Percentiles rank a stretch among this genome's conserved stretches.
phyloP scores from a whole-genome alignment of 2,113 vertebrate genomes.

The Merops nubicus region DNA sequence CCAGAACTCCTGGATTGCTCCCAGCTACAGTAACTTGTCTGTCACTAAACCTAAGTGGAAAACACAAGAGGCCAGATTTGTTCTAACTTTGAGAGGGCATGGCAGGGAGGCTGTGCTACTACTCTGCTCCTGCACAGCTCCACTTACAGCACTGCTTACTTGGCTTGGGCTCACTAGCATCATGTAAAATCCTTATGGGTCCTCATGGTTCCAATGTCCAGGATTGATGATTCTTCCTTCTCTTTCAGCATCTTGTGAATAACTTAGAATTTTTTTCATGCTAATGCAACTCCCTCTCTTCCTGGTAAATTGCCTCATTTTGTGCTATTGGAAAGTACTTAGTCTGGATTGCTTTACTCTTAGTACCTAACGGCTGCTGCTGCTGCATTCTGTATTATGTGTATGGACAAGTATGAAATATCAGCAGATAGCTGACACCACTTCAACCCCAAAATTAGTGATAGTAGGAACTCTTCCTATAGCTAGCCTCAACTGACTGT shows the following conservation, averaged over 20 bases:
- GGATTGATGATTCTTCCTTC: constrained; percentile 53
- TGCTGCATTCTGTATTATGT: constrained; percentile 44
- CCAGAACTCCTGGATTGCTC: not conserved
- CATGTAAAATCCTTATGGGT: constrained; percentile 41
- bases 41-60: not conserved
- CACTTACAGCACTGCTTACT: not conserved
- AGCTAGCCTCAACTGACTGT: constrained; percentile 20
- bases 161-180: not conserved
- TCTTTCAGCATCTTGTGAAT: constrained; percentile 55
- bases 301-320: constrained; percentile 59
- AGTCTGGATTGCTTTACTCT: constrained; percentile 15
- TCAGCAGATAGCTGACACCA: constrained; percentile 24
- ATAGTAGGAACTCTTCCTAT: not conserved
- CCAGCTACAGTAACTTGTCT: not conserved
- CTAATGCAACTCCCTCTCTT: constrained; percentile 51
- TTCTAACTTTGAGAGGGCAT: not conserved
- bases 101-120: not conserved
- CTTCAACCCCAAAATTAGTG: not conserved
- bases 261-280: constrained; percentile 41
- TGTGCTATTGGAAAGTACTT: constrained; percentile 55
- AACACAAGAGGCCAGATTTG: not conserved
- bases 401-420: not conserved
- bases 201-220: not conserved
- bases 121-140: not conserved
- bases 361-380: not conserved